Conservation (phyloP, 1,140 invertebrate species). For the Drosophila sulfurigaster region DNA sequence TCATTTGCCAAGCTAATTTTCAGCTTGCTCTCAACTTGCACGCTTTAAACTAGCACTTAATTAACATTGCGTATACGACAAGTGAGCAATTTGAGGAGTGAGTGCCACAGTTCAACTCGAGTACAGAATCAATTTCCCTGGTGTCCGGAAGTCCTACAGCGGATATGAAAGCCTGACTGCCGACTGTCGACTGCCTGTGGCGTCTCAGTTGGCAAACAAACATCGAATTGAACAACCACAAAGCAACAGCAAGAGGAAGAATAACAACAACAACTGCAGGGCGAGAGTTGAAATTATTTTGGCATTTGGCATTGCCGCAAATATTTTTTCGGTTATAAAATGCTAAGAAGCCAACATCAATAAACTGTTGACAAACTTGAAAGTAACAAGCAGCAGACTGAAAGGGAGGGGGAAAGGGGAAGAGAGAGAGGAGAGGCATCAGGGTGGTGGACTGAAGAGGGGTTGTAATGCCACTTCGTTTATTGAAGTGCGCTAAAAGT, state of each 20-base stretch:
- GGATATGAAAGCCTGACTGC: conserved; percentile 67
- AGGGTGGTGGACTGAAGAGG: too few relatives aligned
- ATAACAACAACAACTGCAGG: conserved; percentile 43
- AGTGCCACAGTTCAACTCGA: not conserved
- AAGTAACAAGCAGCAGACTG: conserved; percentile 34
- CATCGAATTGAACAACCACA: conserved; percentile 34
- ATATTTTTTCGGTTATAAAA: conserved; percentile 66
- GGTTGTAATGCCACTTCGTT: conserved; percentile 62
- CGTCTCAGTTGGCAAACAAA: conserved; percentile 31
- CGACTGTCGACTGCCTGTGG: conserved; percentile 61
- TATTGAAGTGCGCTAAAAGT: conserved; percentile 72
- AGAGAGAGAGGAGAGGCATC: not conserved
- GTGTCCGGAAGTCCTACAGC: conserved; percentile 47
- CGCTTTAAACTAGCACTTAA: conserved; percentile 75
- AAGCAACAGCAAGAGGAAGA: conserved; percentile 32
- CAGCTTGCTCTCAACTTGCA: conserved; percentile 1
- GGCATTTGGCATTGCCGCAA: conserved; percentile 55
- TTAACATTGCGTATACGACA: conserved; percentile 68
- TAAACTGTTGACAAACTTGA: conserved; percentile 68
- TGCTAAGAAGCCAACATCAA: conserved; percentile 66
- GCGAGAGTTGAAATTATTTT: conserved; percentile 58
- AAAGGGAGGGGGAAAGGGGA: not conserved
- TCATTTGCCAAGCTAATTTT: conserved; percentile 52
- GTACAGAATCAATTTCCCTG: conserved; percentile 73
- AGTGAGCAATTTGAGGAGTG: not conserved